Base-by-base conservation (phyloP, 37 sponge, comb jelly and placozoan species). In the Chondrosia reniformis region DNA sequence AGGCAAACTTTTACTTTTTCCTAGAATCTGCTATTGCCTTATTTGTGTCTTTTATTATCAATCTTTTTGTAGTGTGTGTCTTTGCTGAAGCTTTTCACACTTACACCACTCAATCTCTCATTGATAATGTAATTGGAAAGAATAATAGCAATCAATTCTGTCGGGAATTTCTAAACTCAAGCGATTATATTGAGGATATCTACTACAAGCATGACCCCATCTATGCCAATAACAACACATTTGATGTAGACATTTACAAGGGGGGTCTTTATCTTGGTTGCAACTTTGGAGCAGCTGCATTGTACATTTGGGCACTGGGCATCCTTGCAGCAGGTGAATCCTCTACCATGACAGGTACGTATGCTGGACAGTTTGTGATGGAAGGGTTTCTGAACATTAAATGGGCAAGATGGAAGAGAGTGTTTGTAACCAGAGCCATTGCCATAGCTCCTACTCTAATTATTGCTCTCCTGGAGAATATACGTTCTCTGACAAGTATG, bases 351-450 rank as follows among this genome's bases (percentile, higher is more conserved):
- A 96, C 97, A 45, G 97, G 97, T n/a, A 97, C 97, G 1, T 97
- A 97, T 83, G 95, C 97, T 59, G 97, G 97, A 27, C 97, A 97
- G 71, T 97, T 97, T 91, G 97, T 90, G 15, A 97, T 97, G 97
- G 88, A 94, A 82, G 97, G 97, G 2, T 96, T 96, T 76, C 84
- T 96, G 69, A 74, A 89, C 79, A 76, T 96, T 40, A 87, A 83
- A 32, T 96, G 93, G 97, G 83, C 87, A 15, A 83, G 88, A 17
- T 96, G 97, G 97, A 89, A 93, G 85, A 59, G 97, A 45, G 97
- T 96, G 30, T 62, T 96, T 24, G 69, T 96, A 22, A 96, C 97
- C 42, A 39, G 97, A 0, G 64, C 82, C n/a, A 78, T 96, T 31
- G 93, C 97, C 55, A 89, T 96, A 9, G 84, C 80, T 9, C 93